A percentile compares a stretch with the other conserved stretches of the same genome.
phyloP scores from a whole-genome alignment of 2,888 invertebrate genomes.

The Exephanes ischioxanthus region DNA sequence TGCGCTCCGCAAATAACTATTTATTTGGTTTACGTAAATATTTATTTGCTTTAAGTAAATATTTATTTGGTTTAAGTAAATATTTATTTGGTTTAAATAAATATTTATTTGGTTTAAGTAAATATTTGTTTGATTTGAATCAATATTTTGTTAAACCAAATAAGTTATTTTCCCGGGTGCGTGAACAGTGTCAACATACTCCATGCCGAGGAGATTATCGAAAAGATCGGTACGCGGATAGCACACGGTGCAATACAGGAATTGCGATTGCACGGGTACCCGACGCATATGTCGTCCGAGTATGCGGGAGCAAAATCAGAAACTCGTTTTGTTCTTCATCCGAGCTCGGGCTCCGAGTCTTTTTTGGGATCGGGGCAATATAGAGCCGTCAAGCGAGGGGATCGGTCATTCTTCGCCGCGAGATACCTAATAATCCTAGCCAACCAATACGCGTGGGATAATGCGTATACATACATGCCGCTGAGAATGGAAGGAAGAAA shows the following conservation, averaged over 20 bases:
- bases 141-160: no score
- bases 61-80: no score
- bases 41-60: no score
- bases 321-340: neutral
- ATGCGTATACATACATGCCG: neutral
- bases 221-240: neutral
- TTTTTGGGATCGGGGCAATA: constrained; percentile 22
- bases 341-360: neutral
- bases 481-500: constrained; percentile 22
- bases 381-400: constrained; percentile 41
- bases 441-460: constrained; percentile 4
- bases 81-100: no score
- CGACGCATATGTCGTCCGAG: constrained; percentile 2
- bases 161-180: no score
- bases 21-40: no score
- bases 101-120: no score
- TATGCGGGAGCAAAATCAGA: neutral
- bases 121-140: no score
- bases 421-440: constrained; percentile 39
- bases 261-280: neutral
- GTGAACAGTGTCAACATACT: no score
- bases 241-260: neutral
- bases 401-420: constrained; percentile 38
- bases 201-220: neutral
- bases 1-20: no score